Percentiles rank a stretch among this genome's conserved stretches.
Conservation (phyloP, 2,888 invertebrate species). For the Lycophotia porphyrea region DNA sequence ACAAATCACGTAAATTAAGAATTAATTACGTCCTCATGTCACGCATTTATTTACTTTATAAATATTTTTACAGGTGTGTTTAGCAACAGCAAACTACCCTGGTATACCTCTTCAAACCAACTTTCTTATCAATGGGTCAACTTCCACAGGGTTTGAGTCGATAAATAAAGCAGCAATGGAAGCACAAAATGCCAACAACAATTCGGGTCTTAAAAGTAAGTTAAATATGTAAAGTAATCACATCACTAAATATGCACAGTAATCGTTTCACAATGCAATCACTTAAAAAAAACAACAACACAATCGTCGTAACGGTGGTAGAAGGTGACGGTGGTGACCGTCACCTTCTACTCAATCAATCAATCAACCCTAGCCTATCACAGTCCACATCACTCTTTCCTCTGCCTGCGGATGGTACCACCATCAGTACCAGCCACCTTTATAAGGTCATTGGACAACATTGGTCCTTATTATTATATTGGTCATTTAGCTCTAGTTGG, state of each 20-base stretch:
- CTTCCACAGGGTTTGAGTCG: constrained; percentile 68
- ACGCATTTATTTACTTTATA: neutral
- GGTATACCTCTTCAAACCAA: constrained; percentile 88
- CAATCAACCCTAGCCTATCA: neutral
- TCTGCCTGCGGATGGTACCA: neutral
- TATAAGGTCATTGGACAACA: neutral
- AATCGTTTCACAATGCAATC: neutral
- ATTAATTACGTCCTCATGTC: neutral
- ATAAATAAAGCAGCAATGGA: constrained; percentile 77
- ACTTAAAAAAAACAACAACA: neutral
- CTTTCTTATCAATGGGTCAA: constrained; percentile 82
- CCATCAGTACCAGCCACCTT: neutral
- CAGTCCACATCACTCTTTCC: neutral
- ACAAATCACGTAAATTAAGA: neutral
- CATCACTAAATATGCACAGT: neutral
- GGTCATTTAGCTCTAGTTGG: neutral
- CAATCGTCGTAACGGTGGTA: neutral
- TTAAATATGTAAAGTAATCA: neutral
- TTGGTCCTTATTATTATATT: no score
- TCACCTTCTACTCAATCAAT: neutral
- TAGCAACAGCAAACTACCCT: constrained; percentile 95
- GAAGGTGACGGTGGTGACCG: no score
- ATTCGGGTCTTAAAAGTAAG: constrained; percentile 80
- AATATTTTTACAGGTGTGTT: constrained; percentile 88
- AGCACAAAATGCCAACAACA: constrained; percentile 74